Evolutionary conservation across 1,140 invertebrate species (phyloP).

Genomic region (Lordiphosa collinella): DNA sequence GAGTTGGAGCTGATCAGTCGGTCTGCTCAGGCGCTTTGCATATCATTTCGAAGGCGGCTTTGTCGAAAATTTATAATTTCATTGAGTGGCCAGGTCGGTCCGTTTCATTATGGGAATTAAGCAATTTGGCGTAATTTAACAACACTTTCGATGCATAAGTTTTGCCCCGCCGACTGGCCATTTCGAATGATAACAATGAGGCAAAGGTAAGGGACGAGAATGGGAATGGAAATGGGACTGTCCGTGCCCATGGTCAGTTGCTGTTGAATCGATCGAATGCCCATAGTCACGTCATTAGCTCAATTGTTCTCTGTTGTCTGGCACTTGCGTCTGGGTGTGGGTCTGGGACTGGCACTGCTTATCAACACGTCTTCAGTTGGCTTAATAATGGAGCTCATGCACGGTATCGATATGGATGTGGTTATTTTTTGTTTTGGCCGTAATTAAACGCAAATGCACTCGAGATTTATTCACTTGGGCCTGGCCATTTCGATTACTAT

Average conservation of each 20-base stretch:
- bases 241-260: slow-evolving; percentile 11
- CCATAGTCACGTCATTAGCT: slow-evolving; percentile 74
- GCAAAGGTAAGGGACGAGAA: slow-evolving; percentile 13
- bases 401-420: slow-evolving; percentile 46
- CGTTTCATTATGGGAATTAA: slow-evolving; percentile 77
- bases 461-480: slow-evolving; percentile 3
- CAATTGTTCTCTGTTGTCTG: slow-evolving; percentile 62
- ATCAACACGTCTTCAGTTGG: slow-evolving; percentile 60
- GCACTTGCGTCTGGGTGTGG: slow-evolving; percentile 19
- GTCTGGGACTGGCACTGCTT: slow-evolving; percentile 22
- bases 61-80: slow-evolving; percentile 68
- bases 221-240: slow-evolving; percentile 7
- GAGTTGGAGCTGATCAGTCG: slow-evolving; percentile 19
- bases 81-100: slow-evolving; percentile 48
- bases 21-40: slow-evolving; percentile 53
- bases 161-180: slow-evolving; percentile 30
- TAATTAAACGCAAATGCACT: slow-evolving; percentile 43
- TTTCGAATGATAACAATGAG: slow-evolving; percentile 65
- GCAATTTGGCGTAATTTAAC: slow-evolving; percentile 78
- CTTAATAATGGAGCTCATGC: slow-evolving; percentile 51
- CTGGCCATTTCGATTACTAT: background rate
- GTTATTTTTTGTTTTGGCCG: slow-evolving; percentile 8
- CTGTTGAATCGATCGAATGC: slow-evolving; percentile 40
- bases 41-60: slow-evolving; percentile 44
- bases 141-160: slow-evolving; percentile 77